phyloP scores from a whole-genome alignment of 2,113 vertebrate species.

The Bothrops jararaca region DNA sequence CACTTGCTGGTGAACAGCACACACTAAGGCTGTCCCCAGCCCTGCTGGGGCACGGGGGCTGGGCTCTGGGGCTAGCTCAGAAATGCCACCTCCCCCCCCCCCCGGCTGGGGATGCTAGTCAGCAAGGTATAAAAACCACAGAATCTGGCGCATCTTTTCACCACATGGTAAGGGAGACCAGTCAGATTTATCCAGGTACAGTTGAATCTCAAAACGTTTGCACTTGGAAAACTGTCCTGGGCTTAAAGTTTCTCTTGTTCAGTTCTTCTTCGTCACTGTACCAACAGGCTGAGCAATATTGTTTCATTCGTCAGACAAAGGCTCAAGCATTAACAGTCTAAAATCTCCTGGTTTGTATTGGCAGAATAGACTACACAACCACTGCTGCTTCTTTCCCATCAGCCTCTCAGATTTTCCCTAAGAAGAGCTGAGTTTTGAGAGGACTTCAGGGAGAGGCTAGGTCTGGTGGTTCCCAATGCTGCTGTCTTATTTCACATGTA shows the following conservation, averaged over 20 bases:
- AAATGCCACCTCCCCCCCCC: constrained; percentile 11
- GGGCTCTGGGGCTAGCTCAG: constrained; percentile 30
- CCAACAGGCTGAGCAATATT: neutral
- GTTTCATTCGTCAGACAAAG: neutral
- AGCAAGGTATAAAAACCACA: neutral
- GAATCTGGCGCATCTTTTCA: neutral
- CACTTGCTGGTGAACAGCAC: neutral
- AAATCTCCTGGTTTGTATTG: neutral
- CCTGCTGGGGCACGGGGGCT: constrained; percentile 14
- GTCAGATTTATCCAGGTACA: constrained; percentile 1
- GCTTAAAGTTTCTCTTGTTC: neutral
- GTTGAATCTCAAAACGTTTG: neutral
- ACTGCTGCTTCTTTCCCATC: neutral
- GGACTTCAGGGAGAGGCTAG: neutral
- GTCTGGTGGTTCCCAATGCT: neutral
- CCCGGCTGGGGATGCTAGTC: constrained; percentile 9
- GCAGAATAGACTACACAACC: constrained; percentile 2
- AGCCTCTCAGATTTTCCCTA: neutral
- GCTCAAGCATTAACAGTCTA: constrained; percentile 4
- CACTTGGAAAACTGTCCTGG: neutral
- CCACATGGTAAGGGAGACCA: neutral
- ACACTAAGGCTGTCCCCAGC: constrained; percentile 9
- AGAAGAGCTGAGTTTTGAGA: accelerated
- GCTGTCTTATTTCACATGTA: neutral
- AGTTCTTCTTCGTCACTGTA: neutral